These are phyloP conservation scores for Latrodectus elegans DNA, from an alignment of 2,888 invertebrate species.

Conservation along the genomic window DNA sequence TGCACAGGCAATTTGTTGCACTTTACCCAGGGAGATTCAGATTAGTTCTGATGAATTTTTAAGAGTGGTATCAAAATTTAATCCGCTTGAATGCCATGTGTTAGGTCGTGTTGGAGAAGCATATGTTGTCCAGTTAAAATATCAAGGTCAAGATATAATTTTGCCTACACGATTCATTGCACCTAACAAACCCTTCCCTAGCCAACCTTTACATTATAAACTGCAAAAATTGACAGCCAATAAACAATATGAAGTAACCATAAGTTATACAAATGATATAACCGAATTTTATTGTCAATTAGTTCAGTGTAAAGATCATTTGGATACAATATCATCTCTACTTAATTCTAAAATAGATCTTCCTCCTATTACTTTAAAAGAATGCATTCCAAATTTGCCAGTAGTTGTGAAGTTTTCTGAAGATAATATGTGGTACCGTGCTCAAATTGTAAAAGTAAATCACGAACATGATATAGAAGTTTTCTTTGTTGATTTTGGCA, in stretches of 20 bases:
- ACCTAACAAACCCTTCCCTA: background rate
- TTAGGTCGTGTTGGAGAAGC: constrained; percentile 13
- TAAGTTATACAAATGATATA: constrained; percentile 46
- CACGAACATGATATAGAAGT: constrained; percentile 71
- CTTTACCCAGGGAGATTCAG: constrained; percentile 15
- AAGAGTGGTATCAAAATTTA: background rate
- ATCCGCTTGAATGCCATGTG: constrained; percentile 21
- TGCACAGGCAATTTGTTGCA: constrained; percentile 64
- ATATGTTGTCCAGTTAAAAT: constrained; percentile 24
- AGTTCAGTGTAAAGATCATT: constrained; percentile 21
- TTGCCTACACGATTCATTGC: background rate
- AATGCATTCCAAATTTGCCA: constrained; percentile 38
- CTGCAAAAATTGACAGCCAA: constrained; percentile 12
- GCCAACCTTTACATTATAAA: background rate
- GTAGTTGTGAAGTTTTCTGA: constrained; percentile 71
- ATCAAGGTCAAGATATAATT: background rate
- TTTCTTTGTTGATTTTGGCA: constrained; percentile 75
- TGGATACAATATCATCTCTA: constrained; percentile 16
- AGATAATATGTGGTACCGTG: constrained; percentile 74
- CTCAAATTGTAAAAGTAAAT: constrained; percentile 59
- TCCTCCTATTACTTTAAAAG: background rate
- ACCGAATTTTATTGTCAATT: constrained; percentile 58
- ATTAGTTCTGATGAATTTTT: constrained; percentile 3
- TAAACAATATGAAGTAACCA: constrained; percentile 26
- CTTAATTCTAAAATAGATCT: constrained; percentile 31